These are phyloP conservation scores for Zelostemma sp. DNA, from an alignment of 1,140 invertebrate genomes.

Conservation along the genomic window DNA sequence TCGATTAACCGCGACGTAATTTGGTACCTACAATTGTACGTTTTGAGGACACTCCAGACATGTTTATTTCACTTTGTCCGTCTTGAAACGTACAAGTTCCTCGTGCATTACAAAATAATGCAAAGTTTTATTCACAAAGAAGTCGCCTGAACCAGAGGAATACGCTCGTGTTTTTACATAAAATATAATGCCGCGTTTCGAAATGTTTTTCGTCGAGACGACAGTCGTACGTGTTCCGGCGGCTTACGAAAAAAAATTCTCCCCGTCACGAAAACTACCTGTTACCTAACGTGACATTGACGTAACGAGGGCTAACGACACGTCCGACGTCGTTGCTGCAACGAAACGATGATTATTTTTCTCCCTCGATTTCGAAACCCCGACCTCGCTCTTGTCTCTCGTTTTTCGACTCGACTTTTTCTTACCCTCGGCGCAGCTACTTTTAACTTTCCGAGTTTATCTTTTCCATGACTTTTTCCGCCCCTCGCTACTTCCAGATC, in stretches of 20 bases:
- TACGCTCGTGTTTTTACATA: not conserved
- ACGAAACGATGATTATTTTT: constrained; percentile 9
- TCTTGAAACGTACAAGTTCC: not conserved
- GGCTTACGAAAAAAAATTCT: not conserved
- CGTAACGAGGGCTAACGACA: not conserved
- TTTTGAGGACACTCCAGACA: not conserved
- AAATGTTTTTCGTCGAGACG: not conserved
- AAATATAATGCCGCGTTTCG: not conserved
- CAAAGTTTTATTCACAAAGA: not conserved
- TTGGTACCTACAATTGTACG: too few species aligned
- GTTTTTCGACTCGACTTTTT: constrained; percentile 10
- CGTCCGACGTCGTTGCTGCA: not conserved
- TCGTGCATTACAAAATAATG: not conserved
- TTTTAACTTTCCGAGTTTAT: constrained; percentile 61
- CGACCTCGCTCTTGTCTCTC: constrained; percentile 3
- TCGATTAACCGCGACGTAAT: not conserved
- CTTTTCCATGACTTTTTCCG: constrained; percentile 43
- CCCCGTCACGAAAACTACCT: constrained; percentile 3
- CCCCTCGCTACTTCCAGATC: constrained; percentile 22
- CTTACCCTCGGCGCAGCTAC: constrained; percentile 34
- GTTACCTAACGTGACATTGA: not conserved
- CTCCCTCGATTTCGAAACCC: not conserved
- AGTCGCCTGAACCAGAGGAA: not conserved
- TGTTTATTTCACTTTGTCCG: not conserved
- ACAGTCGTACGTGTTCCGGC: not conserved